Conservation (phyloP, 2,113 vertebrate genomes). For the Aleadryas rufinucha region DNA sequence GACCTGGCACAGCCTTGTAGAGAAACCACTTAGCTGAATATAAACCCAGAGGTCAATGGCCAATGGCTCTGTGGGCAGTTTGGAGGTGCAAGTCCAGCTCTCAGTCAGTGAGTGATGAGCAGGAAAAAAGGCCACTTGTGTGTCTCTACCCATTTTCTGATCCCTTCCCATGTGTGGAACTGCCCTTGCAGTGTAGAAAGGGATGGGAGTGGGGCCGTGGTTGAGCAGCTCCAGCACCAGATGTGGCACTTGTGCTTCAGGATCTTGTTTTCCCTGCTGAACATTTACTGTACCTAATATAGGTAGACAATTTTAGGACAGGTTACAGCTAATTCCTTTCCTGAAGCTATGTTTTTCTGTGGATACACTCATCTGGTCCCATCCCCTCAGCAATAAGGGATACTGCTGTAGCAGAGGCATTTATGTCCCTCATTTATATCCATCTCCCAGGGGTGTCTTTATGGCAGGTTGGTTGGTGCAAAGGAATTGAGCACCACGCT, state of each 20-base stretch:
- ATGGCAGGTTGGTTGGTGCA: neutral
- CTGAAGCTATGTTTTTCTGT: neutral
- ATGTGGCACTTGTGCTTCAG: fast-evolving
- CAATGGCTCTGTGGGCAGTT: neutral
- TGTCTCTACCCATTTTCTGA: neutral
- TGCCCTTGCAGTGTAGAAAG: neutral
- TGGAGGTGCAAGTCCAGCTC: neutral
- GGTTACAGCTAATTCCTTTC: neutral
- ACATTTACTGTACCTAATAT: neutral
- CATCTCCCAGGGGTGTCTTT: neutral
- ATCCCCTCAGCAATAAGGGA: neutral
- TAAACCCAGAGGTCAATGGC: neutral
- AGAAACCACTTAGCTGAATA: neutral
- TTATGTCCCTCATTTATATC: neutral
- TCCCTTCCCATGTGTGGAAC: neutral
- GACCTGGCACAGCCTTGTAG: neutral
- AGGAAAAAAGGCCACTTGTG: neutral
- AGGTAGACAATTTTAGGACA: neutral
- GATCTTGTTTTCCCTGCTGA: neutral
- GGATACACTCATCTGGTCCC: neutral
- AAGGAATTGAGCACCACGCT: neutral
- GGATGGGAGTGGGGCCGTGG: fast-evolving
- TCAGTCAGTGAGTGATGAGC: neutral
- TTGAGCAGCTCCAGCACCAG: neutral
- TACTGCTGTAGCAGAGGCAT: neutral